Conservation (phyloP, 2,888 invertebrate genomes). For the Altica lythri region DNA sequence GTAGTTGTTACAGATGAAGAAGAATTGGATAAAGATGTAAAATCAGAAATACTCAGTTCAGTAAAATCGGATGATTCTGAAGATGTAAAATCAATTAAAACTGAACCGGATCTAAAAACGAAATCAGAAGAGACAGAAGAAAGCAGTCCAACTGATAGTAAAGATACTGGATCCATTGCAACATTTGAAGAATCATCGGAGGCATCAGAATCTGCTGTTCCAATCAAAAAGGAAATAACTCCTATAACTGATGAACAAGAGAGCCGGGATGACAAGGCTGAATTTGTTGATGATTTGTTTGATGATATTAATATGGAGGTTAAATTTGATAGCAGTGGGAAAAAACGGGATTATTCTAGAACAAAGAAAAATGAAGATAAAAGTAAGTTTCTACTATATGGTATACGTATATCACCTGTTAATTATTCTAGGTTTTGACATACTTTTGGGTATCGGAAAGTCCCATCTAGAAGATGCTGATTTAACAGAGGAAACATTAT, state of each 20-base stretch:
- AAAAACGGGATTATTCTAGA: slow-evolving; percentile 67
- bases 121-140: slow-evolving; percentile 35
- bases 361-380: slow-evolving; percentile 58
- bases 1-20: slow-evolving; percentile 57
- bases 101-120: slow-evolving; percentile 34
- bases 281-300: slow-evolving; percentile 50
- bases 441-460: slow-evolving; percentile 54
- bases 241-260: slow-evolving; percentile 42
- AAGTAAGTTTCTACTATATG: too few relatives aligned
- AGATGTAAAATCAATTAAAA: slow-evolving; percentile 21
- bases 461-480: slow-evolving; percentile 51
- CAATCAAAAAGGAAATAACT: slow-evolving; percentile 32
- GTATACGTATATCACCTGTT: too few relatives aligned
- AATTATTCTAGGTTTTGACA: slow-evolving; percentile 51
- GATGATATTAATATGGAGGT: slow-evolving; percentile 68
- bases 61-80: slow-evolving; percentile 32
- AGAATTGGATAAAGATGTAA: slow-evolving; percentile 52
- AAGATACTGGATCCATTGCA: too few relatives aligned
- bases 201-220: slow-evolving; percentile 27
- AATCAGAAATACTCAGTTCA: slow-evolving; percentile 52
- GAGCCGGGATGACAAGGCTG: slow-evolving; percentile 32
- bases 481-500: slow-evolving; percentile 45
- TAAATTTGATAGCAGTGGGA: slow-evolving; percentile 63
- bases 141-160: slow-evolving; percentile 31
- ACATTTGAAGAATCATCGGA: slow-evolving; percentile 34